These are phyloP conservation scores for Erebia ligea DNA, from an alignment of 2,888 invertebrate species.

Conservation along the genomic window DNA sequence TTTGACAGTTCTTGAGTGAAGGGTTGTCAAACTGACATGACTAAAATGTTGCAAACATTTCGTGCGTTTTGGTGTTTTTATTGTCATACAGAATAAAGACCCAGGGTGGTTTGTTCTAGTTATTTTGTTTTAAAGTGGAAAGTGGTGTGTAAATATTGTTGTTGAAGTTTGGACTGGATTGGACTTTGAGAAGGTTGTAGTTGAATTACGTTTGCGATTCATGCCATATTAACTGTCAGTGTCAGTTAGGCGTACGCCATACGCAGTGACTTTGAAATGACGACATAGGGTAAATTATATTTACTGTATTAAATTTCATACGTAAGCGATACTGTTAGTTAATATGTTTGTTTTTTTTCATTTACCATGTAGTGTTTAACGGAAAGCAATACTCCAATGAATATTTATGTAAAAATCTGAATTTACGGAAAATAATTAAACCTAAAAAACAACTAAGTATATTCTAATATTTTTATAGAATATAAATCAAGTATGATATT, in stretches of 20 bases:
- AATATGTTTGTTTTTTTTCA: conserved; percentile 32
- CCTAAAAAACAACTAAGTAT: conserved; percentile 58
- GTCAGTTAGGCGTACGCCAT: conserved; percentile 30
- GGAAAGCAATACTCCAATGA: conserved; percentile 73
- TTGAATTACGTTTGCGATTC: conserved; percentile 57
- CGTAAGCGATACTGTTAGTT: conserved; percentile 51
- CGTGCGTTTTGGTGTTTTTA: neutral
- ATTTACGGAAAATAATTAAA: conserved; percentile 58
- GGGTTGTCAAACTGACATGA: neutral
- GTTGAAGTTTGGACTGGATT: conserved; percentile 41
- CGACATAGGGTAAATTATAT: conserved; percentile 40
- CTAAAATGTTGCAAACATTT: neutral
- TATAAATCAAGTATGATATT: conserved; percentile 77
- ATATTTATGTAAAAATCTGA: conserved; percentile 72
- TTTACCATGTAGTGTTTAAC: conserved; percentile 37
- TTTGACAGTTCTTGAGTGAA: neutral
- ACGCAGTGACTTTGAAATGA: conserved; percentile 57
- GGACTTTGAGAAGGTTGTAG: conserved; percentile 56
- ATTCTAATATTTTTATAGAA: conserved; percentile 84
- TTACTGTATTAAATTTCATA: conserved; percentile 25
- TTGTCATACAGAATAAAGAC: neutral
- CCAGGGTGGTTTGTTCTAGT: conserved; percentile 7
- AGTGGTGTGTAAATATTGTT: conserved; percentile 62
- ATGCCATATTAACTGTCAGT: conserved; percentile 53
- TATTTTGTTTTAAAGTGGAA: conserved; percentile 35